These are phyloP conservation scores for Digitonthophagus gazella DNA, from an alignment of 2,888 invertebrate species.

Conservation along the genomic window DNA sequence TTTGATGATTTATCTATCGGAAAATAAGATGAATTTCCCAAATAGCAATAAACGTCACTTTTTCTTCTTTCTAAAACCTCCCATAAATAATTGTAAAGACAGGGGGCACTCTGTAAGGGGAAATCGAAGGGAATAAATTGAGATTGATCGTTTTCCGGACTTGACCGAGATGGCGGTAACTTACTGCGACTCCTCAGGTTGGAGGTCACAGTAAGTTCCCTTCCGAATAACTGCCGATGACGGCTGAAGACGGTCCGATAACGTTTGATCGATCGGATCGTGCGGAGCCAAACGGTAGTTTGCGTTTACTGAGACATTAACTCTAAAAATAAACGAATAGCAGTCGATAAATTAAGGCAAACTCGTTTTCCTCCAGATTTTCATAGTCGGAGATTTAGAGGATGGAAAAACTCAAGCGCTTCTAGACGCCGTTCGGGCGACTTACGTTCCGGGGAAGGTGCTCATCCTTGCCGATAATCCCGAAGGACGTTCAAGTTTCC, in stretches of 20 bases:
- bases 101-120: not conserved
- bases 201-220: not conserved
- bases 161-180: no score
- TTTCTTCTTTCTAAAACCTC: not conserved
- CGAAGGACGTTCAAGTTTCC: conserved; percentile 43
- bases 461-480: conserved; percentile 66
- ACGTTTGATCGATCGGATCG: not conserved
- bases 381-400: conserved; percentile 63
- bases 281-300: not conserved
- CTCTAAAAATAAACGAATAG: not conserved
- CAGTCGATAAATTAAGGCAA: conserved; percentile 2
- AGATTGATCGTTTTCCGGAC: not conserved
- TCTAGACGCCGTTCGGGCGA: conserved; percentile 62
- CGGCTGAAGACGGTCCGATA: not conserved
- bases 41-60: not conserved
- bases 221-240: not conserved
- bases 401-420: conserved; percentile 67
- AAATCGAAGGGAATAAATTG: not conserved
- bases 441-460: conserved; percentile 67
- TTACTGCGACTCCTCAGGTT: no score
- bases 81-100: not conserved
- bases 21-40: not conserved
- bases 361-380: conserved; percentile 58
- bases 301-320: not conserved
- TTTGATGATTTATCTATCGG: no score